A percentile compares a stretch with the other conserved stretches of the same genome.
Evolutionary conservation across 2,797 vertebrate genomes (phyloP).

Genomic region (Mergus octosetaceus): DNA sequence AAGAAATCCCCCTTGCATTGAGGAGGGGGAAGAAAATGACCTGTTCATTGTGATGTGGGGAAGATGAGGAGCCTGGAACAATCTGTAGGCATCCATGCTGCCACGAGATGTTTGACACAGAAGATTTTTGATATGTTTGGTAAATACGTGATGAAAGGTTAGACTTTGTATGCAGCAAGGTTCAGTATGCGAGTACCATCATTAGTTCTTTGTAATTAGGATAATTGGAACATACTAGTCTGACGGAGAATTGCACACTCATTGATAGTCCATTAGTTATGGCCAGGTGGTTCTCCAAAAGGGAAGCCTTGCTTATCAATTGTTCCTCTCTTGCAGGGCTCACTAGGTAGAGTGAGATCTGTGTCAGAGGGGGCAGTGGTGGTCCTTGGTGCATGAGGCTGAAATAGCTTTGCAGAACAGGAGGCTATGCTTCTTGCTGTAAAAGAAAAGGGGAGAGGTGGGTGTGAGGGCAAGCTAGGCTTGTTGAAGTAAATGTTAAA

Average conservation of each 20-base stretch:
- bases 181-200: neutral
- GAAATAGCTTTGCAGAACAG: neutral
- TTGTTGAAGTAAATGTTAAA: neutral
- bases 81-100: neutral
- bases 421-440: neutral
- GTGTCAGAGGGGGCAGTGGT: neutral
- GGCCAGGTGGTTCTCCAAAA: neutral
- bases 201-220: neutral
- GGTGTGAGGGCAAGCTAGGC: neutral
- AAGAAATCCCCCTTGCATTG: neutral
- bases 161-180: neutral
- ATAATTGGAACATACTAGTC: neutral
- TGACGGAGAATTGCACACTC: neutral
- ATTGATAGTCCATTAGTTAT: neutral
- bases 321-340: neutral
- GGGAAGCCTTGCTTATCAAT: neutral
- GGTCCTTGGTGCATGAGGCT: neutral
- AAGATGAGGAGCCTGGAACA: neutral
- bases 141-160: neutral
- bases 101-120: neutral
- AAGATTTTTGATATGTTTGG: neutral
- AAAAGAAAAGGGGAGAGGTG: neutral
- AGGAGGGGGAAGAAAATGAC: fast-evolving
- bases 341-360: neutral
- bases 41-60: neutral